phyloP scores from a whole-genome alignment of 2,888 invertebrate genomes.

The Yponomeuta cagnagella region DNA sequence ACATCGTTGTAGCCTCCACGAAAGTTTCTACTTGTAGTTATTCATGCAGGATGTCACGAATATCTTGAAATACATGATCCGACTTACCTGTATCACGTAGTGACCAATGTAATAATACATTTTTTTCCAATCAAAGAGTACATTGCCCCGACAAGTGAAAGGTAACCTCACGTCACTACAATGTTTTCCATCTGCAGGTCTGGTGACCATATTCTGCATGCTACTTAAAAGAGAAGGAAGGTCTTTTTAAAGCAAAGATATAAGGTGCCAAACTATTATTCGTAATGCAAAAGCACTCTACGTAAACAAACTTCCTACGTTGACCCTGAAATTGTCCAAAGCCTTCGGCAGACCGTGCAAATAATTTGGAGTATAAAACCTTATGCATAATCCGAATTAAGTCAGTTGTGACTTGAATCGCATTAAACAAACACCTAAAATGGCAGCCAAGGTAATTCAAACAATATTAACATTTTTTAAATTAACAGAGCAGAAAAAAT shows the following conservation, averaged over 20 bases:
- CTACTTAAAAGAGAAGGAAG: too few species aligned
- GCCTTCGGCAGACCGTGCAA: conserved; percentile 20
- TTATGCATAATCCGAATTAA: conserved; percentile 25
- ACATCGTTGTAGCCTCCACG: too few species aligned
- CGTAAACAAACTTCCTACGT: conserved; percentile 34
- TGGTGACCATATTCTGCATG: too few species aligned
- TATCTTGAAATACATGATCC: too few species aligned
- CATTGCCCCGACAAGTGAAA: background rate
- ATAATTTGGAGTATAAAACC: conserved; percentile 44
- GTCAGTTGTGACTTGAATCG: conserved; percentile 42
- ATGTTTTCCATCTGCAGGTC: too few species aligned
- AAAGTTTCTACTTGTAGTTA: too few species aligned
- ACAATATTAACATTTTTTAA: background rate
- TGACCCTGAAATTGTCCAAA: conserved; percentile 48
- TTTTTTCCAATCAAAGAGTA: background rate
- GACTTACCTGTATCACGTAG: background rate
- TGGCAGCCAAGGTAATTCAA: conserved; percentile 67
- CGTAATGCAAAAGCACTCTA: background rate
- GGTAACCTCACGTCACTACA: too few species aligned
- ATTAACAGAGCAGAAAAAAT: background rate
- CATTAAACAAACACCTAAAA: conserved; percentile 39
- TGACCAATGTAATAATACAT: too few species aligned
- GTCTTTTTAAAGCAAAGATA: too few species aligned
- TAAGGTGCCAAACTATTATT: background rate
- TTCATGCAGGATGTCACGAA: too few species aligned